A percentile compares a stretch with the other conserved stretches of the same genome.
These are phyloP conservation scores for Oryzias javanicus DNA, from an alignment of 2,113 vertebrate genomes.

Conservation along the genomic window DNA sequence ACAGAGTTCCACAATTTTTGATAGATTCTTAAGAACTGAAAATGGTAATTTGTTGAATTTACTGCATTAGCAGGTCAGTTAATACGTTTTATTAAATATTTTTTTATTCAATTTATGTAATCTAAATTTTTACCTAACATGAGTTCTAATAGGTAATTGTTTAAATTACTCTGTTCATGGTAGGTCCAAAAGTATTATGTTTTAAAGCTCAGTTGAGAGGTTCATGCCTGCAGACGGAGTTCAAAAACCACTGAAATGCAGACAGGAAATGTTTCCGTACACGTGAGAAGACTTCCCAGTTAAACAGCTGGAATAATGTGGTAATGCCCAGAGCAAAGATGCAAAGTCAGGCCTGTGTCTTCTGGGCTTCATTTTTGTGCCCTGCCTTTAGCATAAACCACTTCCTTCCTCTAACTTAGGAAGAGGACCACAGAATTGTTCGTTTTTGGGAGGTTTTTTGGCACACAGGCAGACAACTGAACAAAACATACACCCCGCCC, in stretches of 20 bases:
- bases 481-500: neutral
- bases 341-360: constrained; percentile 10
- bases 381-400: constrained; percentile 17
- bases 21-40: no score
- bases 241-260: neutral
- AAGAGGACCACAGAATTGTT: constrained; percentile 2
- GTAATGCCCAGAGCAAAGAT: neutral
- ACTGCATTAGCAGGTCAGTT: no score
- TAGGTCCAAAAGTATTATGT: no score
- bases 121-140: constrained; percentile 45
- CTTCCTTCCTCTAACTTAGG: constrained; percentile 52
- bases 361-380: neutral
- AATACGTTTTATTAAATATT: no score
- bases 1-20: no score
- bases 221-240: no score
- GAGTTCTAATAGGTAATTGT: constrained; percentile 16
- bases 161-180: constrained; percentile 22
- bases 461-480: constrained; percentile 19
- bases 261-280: neutral
- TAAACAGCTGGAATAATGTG: neutral
- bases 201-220: no score
- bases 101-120: no score
- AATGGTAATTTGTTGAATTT: no score
- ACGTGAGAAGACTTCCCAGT: neutral
- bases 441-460: constrained; percentile 7